Evolutionary conservation across 92 coral and sea anemone genomes (phyloP).

Genomic region (Galaxea fascicularis): DNA sequence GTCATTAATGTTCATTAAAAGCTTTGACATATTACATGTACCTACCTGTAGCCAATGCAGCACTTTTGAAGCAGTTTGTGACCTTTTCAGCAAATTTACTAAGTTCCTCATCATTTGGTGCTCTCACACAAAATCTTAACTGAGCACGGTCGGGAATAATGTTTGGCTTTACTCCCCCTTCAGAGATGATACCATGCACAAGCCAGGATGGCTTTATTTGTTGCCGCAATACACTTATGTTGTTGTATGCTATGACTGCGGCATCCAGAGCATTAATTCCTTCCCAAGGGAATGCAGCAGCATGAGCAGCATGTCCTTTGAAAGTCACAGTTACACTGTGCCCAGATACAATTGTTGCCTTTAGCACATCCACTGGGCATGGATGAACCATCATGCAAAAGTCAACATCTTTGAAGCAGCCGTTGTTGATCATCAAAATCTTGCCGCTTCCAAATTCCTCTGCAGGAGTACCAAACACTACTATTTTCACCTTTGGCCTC

Average conservation of each 20-base stretch:
- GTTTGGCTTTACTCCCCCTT: constrained; percentile 96
- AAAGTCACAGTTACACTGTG: constrained; percentile 61
- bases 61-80: constrained; percentile 77
- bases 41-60: constrained; percentile 88
- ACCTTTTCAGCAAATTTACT: constrained; percentile 64
- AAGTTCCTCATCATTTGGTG: constrained; percentile 70
- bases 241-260: constrained; percentile 82
- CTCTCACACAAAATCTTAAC: constrained; percentile 65
- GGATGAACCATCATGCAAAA: constrained; percentile 97
- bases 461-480: constrained; percentile 93
- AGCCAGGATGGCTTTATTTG: constrained; percentile 97
- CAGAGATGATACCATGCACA: constrained; percentile 79
- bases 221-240: constrained; percentile 84
- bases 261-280: constrained; percentile 96
- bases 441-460: constrained; percentile 92
- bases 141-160: constrained; percentile 87
- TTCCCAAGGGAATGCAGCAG: constrained; percentile 96
- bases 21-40: background rate
- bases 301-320: constrained; percentile 91
- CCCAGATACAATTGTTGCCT: constrained; percentile 55
- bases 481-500: constrained; percentile 65
- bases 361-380: constrained; percentile 59
- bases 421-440: constrained; percentile 74
- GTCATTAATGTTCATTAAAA: too few relatives aligned
- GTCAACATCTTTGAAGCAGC: constrained; percentile 85